A percentile compares a stretch with the other conserved stretches of the same genome.
Evolutionary conservation across 37 sponge, comb jelly and placozoan genomes (phyloP).

Genomic region (Ianthella basta): DNA sequence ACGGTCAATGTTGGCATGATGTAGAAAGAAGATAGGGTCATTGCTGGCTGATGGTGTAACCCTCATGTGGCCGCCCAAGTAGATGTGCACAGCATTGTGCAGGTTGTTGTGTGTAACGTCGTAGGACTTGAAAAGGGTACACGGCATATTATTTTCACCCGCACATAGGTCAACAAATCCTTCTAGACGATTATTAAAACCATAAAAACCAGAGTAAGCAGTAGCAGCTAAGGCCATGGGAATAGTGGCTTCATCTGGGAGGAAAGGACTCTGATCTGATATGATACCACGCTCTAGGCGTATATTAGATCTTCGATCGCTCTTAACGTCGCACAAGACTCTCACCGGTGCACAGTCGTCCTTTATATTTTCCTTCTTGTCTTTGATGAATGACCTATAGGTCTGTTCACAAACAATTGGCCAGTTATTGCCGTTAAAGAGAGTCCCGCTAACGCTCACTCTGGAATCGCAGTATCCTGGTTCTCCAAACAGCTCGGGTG

Average conservation of each 20-base stretch:
- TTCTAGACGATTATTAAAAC: constrained; percentile 13
- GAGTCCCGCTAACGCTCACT: neutral
- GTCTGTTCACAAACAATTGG: neutral
- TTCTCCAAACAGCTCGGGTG: neutral
- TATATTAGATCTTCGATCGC: neutral
- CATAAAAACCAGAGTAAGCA: neutral
- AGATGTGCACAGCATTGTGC: constrained; percentile 24
- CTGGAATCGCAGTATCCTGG: neutral
- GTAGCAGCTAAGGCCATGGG: neutral
- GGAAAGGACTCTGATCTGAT: neutral
- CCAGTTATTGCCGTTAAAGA: neutral
- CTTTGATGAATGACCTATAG: neutral
- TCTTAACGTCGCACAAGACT: neutral
- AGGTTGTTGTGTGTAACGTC: neutral
- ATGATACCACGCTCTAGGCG: no score
- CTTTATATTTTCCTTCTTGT: no score
- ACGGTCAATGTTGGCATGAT: constrained; percentile 69
- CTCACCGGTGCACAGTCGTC: neutral
- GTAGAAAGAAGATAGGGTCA: constrained; percentile 73
- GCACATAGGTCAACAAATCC: neutral
- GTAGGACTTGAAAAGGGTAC: neutral
- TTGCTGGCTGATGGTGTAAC: constrained; percentile 63
- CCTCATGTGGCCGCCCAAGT: constrained; percentile 34
- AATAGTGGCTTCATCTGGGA: neutral
- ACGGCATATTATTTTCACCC: neutral